Evolutionary conservation across 2,797 vertebrate genomes (phyloP), one percentile per base, ranked within the genome.

Genomic region (Ataeniobius toweri): DNA sequence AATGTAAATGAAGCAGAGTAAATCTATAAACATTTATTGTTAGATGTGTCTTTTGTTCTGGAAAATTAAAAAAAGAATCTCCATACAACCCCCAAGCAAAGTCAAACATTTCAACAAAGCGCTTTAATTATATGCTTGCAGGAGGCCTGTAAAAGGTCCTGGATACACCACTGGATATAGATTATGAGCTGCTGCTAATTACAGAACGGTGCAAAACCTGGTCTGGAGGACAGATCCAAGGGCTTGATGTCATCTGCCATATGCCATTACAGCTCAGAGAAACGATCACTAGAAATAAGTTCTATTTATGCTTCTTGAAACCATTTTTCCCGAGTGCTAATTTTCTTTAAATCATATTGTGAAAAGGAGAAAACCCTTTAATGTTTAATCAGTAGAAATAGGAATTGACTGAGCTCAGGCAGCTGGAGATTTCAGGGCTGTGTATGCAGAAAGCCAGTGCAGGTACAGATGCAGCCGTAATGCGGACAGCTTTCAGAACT

Each of bases 21-120:
- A 48, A 73, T 75, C 73, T 51, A 71, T 79, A 79, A 68, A 70
- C 82, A 55, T 76, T 73, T 75, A 73, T 77, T 85, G 83, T 83
- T 77, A 58, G 77, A 67, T 70, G 44, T 44, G 13, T 78, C 79
- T 71, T 75, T 85, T 81, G 71, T 81, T 83, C 74, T 79, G 31
- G 14, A 48, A 26, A 59, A 36, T 16, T 70, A 55, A 56, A 73
- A 53, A 78, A 80, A 82, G 76, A n/a, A 46, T 69, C n/a, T 81
- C 76, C 79, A 75, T 76, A 76, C 87, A 83, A 79, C 82, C 88
- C 69, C 74, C 39, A 73, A 80, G 86, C 83, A 93, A 91, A 92
- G 85, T 88, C 77, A 88, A 88, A 88, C 69, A 88, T 83, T 82
- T 80, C 69, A 87, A 90, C 82, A 88, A 87, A 84, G 86, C 31